Conservation (phyloP, 2,113 vertebrate species). For the Origma solitaria region DNA sequence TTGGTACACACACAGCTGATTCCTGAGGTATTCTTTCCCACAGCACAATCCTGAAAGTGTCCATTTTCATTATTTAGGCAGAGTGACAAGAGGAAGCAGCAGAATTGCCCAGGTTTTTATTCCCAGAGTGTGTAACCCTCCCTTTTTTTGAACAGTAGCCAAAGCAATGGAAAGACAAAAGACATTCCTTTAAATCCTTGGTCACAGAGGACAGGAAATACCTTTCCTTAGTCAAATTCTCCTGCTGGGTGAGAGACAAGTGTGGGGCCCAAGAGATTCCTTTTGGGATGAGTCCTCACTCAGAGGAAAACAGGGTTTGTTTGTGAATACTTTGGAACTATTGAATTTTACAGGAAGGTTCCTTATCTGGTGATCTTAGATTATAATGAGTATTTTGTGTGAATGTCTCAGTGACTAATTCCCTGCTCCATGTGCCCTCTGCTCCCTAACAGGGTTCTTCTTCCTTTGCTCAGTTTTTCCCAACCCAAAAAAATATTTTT, state of each 20-base stretch:
- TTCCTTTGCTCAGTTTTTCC: background rate
- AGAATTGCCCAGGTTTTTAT: background rate
- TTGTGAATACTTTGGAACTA: background rate
- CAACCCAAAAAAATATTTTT: background rate
- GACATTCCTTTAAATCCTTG: background rate
- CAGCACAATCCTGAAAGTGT: background rate
- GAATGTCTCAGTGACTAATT: background rate
- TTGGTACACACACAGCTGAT: background rate
- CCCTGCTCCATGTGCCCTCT: background rate
- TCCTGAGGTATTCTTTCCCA: background rate
- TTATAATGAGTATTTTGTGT: background rate
- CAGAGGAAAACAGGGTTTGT: background rate
- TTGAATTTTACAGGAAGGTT: background rate
- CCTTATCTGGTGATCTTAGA: background rate
- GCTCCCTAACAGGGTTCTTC: background rate
- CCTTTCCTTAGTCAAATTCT: background rate
- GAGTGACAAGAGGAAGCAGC: background rate
- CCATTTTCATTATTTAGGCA: background rate
- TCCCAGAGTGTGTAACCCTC: background rate
- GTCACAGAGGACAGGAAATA: background rate
- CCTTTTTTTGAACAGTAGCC: background rate
- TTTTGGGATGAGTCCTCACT: background rate
- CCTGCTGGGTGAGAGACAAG: background rate
- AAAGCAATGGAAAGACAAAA: background rate
- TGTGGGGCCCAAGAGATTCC: background rate